Conservation (phyloP, 2,888 invertebrate species). For the Phymatocera aterrima region DNA sequence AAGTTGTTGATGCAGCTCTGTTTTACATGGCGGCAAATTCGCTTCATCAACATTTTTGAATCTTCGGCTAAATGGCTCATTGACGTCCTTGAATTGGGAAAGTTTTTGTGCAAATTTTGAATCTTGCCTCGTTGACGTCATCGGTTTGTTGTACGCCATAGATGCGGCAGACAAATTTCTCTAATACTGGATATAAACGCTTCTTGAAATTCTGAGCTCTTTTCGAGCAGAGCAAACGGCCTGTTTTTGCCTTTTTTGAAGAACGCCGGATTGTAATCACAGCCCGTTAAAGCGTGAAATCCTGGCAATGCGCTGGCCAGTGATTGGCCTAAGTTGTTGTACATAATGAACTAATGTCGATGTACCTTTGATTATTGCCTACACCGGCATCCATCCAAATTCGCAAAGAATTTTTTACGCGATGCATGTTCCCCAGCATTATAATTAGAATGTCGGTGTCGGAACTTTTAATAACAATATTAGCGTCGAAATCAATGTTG, state of each 20-base stretch:
- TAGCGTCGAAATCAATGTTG: constrained; percentile 32
- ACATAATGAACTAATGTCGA: constrained; percentile 49
- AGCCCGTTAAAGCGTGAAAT: constrained; percentile 56
- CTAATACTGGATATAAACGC: constrained; percentile 47
- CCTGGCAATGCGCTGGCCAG: constrained; percentile 49
- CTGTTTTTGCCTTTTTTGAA: constrained; percentile 52
- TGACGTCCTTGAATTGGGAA: constrained; percentile 24
- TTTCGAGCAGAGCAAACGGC: constrained; percentile 15
- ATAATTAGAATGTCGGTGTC: constrained; percentile 49
- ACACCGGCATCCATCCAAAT: constrained; percentile 50
- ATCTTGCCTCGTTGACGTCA: constrained; percentile 30
- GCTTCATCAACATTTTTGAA: constrained; percentile 34
- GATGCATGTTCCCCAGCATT: constrained; percentile 51
- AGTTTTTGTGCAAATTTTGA: constrained; percentile 31
- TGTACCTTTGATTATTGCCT: constrained; percentile 48
- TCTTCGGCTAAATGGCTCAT: constrained; percentile 33
- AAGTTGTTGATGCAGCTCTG: constrained; percentile 38
- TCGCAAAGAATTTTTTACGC: constrained; percentile 25
- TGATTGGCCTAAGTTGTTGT: constrained; percentile 40
- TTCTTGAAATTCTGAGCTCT: constrained; percentile 24
- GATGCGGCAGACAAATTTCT: constrained; percentile 48
- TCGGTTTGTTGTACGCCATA: constrained; percentile 16
- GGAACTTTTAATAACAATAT: constrained; percentile 41
- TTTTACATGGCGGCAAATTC: constrained; percentile 38
- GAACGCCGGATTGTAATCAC: constrained; percentile 55